These are phyloP conservation scores for Cryptotis parvus DNA, from an alignment of 2,113 vertebrate species.

Conservation along the genomic window DNA sequence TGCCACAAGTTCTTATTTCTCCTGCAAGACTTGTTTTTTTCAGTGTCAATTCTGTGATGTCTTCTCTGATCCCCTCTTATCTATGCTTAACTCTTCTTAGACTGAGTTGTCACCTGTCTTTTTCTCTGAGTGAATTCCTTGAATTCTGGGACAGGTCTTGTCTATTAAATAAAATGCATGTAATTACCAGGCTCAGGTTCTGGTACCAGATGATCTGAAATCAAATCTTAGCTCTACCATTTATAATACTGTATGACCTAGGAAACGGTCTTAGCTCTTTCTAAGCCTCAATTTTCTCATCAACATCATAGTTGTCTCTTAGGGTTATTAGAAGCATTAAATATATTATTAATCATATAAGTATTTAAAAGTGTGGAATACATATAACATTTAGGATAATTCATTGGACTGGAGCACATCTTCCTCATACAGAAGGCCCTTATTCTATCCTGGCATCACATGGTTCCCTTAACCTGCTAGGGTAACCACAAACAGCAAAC, in stretches of 20 bases:
- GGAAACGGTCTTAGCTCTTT: background rate
- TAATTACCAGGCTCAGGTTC: background rate
- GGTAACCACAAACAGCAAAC: too few relatives aligned
- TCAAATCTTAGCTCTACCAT: background rate
- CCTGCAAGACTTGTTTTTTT: slow-evolving; percentile 5
- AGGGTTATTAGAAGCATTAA: too few relatives aligned
- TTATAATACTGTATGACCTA: background rate
- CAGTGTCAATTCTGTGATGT: background rate
- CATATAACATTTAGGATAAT: too few relatives aligned
- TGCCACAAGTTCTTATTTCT: background rate
- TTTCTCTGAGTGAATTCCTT: background rate
- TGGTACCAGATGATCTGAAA: background rate
- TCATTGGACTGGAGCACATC: too few relatives aligned
- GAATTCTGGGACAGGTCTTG: background rate
- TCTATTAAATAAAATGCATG: background rate
- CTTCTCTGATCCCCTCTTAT: background rate
- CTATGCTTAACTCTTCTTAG: background rate
- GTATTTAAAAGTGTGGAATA: too few relatives aligned
- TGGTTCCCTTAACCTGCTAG: too few relatives aligned
- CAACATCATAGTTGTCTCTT: too few relatives aligned
- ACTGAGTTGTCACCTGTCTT: background rate
- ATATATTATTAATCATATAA: too few relatives aligned
- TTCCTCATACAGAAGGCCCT: too few relatives aligned
- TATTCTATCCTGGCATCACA: too few relatives aligned
- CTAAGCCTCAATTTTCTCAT: too few relatives aligned